Percentiles rank a stretch among this genome's conserved stretches.
These are phyloP conservation scores for Glandiceps talaboti DNA, from an alignment of 53 echinoderm and acorn worm genomes.

Conservation along the genomic window DNA sequence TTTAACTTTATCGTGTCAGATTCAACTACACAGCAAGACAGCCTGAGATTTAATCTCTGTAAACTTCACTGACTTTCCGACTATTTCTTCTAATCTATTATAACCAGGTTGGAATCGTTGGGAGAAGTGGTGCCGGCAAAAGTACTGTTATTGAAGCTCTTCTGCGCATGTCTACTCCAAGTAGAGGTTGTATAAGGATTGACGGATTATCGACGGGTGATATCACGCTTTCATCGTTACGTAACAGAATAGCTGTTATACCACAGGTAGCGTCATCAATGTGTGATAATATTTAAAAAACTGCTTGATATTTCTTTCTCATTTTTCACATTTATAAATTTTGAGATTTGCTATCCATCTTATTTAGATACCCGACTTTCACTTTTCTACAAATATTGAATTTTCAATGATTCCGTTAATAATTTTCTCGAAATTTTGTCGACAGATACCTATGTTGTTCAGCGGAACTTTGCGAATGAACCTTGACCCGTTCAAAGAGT, in stretches of 20 bases:
- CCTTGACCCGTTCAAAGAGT: constrained; percentile 73
- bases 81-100: neutral
- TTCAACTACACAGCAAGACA: too few relatives aligned
- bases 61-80: too few relatives aligned
- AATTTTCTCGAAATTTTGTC: neutral
- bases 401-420: too few relatives aligned
- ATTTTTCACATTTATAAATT: too few relatives aligned
- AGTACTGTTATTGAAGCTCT: constrained; percentile 84
- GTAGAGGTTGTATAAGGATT: constrained; percentile 28
- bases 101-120: constrained; percentile 87
- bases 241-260: constrained; percentile 83
- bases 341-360: too few relatives aligned
- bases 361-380: too few relatives aligned
- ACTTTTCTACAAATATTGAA: too few relatives aligned
- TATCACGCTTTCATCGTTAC: constrained; percentile 65
- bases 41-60: too few relatives aligned
- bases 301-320: too few relatives aligned
- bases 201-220: constrained; percentile 43
- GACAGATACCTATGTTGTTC: neutral
- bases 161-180: constrained; percentile 72
- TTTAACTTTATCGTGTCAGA: too few relatives aligned
- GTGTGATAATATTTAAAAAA: too few relatives aligned
- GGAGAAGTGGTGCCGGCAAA: constrained; percentile 89
- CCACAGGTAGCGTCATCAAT: constrained; percentile 97
- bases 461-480: constrained; percentile 15